Conservation (phyloP, 2,797 vertebrate species). For the Natrix natrix region DNA sequence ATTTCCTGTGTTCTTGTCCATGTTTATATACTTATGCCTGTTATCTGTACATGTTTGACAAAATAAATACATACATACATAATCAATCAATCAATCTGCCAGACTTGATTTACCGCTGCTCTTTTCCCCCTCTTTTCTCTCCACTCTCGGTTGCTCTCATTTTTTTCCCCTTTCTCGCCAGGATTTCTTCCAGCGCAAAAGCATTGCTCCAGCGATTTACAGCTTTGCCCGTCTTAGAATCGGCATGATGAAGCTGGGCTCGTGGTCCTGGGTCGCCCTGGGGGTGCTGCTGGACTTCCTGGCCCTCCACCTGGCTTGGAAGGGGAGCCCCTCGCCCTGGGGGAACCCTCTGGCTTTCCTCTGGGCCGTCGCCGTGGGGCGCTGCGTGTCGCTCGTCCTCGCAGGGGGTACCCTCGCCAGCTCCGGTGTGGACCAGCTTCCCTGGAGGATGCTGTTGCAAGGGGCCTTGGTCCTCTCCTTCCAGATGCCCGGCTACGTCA, state of each 20-base stretch:
- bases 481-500: conserved; percentile 72
- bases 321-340: conserved; percentile 31
- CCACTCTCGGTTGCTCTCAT: background rate
- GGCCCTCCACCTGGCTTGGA: background rate
- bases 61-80: no score
- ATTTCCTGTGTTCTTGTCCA: no score
- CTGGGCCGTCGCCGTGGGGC: conserved; percentile 50
- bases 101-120: background rate
- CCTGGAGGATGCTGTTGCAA: conserved; percentile 27
- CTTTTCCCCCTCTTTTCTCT: background rate
- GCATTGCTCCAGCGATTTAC: background rate
- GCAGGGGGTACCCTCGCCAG: background rate
- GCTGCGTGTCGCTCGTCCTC: conserved; percentile 40
- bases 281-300: conserved; percentile 50
- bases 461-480: conserved; percentile 71
- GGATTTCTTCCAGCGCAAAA: background rate
- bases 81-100: no score
- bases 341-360: background rate
- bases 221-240: background rate
- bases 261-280: conserved; percentile 24
- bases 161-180: background rate
- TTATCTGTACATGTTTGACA: no score
- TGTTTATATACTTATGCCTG: no score
- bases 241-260: background rate
- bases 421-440: background rate